phyloP scores from a whole-genome alignment of 2,797 vertebrate genomes.

The Eidolon dupreanum region DNA sequence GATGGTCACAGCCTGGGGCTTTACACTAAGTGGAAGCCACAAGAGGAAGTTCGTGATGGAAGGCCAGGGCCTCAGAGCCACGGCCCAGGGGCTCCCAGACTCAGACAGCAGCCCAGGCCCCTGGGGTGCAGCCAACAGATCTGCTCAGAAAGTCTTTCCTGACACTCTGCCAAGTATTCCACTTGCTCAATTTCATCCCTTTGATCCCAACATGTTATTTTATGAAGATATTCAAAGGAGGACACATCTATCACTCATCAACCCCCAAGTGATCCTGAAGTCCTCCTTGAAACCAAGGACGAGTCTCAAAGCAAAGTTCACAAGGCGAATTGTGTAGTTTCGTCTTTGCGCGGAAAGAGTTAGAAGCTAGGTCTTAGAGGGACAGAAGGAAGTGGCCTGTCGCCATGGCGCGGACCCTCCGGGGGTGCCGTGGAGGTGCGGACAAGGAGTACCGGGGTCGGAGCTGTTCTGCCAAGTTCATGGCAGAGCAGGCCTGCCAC shows the following conservation, averaged over 20 bases:
- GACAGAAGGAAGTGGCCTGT: rapidly evolving
- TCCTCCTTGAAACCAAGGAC: neutral
- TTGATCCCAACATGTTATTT: neutral
- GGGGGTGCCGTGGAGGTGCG: no score
- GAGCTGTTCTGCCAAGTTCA: neutral
- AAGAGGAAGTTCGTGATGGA: no score
- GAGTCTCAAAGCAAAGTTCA: neutral
- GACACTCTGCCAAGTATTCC: neutral
- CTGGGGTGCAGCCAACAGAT: neutral
- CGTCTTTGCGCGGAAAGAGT: neutral
- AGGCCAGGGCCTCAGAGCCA: neutral
- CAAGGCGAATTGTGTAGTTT: neutral
- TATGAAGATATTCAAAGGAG: conserved; percentile 28
- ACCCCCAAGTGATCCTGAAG: neutral
- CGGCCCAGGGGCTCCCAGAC: neutral
- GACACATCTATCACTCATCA: neutral
- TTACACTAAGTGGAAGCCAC: neutral
- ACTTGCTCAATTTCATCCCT: neutral
- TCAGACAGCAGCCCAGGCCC: neutral
- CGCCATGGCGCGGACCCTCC: no score
- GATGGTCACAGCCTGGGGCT: neutral
- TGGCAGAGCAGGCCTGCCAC: neutral
- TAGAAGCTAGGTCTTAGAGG: neutral
- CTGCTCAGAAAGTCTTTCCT: neutral
- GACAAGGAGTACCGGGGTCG: neutral